Conservation (phyloP, 2,797 vertebrate genomes). For the Pampus argenteus region DNA sequence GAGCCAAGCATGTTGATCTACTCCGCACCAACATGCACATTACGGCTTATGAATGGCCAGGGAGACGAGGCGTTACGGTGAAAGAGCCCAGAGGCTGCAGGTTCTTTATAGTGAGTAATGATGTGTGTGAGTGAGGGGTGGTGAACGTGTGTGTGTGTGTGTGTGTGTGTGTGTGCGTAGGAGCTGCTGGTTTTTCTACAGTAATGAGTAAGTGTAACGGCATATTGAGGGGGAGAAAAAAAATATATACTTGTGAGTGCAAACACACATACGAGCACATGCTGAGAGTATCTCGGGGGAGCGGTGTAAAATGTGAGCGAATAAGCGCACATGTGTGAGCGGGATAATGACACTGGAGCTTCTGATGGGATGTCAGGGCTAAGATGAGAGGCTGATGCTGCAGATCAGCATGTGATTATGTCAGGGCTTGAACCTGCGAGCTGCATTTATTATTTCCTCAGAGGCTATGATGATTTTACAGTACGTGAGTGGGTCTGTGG, state of each 20-base stretch:
- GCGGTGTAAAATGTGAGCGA: slow-evolving; percentile 14
- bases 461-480: neutral
- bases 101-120: slow-evolving; percentile 54
- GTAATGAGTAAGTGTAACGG: neutral
- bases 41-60: slow-evolving; percentile 58
- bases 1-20: slow-evolving; percentile 53
- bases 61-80: slow-evolving; percentile 37
- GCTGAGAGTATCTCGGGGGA: slow-evolving; percentile 7
- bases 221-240: slow-evolving; percentile 1
- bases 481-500: neutral
- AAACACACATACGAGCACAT: neutral
- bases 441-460: slow-evolving; percentile 46
- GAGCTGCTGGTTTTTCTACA: slow-evolving; percentile 36
- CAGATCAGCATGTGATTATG: slow-evolving; percentile 62
- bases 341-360: slow-evolving; percentile 22
- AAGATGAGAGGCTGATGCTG: slow-evolving; percentile 54
- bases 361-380: slow-evolving; percentile 41
- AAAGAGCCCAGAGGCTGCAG: slow-evolving; percentile 39
- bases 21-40: slow-evolving; percentile 41
- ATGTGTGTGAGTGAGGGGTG: slow-evolving; percentile 16
- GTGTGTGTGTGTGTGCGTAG: slow-evolving; percentile 9
- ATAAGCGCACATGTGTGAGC: slow-evolving; percentile 10
- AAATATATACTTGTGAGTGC: slow-evolving; percentile 14
- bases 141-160: neutral
- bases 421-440: slow-evolving; percentile 42